These are phyloP conservation scores for Myopa tessellatipennis DNA, from an alignment of 2,888 invertebrate genomes.

Conservation along the genomic window DNA sequence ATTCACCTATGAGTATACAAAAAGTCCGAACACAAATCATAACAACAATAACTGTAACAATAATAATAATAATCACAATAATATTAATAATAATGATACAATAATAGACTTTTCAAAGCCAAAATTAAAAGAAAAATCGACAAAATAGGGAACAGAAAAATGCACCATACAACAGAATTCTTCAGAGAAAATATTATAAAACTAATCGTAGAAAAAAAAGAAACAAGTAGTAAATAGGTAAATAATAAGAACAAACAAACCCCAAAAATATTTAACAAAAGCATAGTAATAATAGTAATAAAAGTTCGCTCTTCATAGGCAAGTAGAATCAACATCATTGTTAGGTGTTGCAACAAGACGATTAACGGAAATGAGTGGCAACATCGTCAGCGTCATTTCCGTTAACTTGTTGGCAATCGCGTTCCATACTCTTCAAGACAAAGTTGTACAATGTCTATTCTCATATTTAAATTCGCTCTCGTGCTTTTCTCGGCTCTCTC, in stretches of 20 bases:
- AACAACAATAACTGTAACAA: conserved; percentile 24
- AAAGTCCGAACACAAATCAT: conserved; percentile 49
- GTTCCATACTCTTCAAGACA: conserved; percentile 67
- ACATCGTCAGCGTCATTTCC: conserved; percentile 59
- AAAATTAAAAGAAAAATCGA: conserved; percentile 31
- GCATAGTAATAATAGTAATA: conserved; percentile 41
- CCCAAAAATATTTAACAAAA: conserved; percentile 39
- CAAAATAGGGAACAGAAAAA: neutral
- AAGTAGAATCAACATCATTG: conserved; percentile 64
- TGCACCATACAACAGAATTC: neutral
- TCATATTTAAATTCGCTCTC: conserved; percentile 44
- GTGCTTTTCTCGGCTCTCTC: conserved; percentile 23
- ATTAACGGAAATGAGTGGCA: conserved; percentile 65
- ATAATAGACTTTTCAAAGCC: neutral
- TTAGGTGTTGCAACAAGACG: conserved; percentile 59
- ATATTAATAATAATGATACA: neutral
- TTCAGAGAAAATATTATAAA: neutral
- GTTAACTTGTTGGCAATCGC: conserved; percentile 66
- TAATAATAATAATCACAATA: conserved; percentile 41
- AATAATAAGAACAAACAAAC: conserved; percentile 17
- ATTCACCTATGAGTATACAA: conserved; percentile 82
- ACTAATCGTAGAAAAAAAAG: conserved; percentile 49
- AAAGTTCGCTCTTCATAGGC: conserved; percentile 58
- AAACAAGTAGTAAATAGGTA: conserved; percentile 29
- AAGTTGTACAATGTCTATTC: conserved; percentile 60